Evolutionary conservation across 2,113 vertebrate species (phyloP).

Genomic region (Machaerirhynchus nigripectus): DNA sequence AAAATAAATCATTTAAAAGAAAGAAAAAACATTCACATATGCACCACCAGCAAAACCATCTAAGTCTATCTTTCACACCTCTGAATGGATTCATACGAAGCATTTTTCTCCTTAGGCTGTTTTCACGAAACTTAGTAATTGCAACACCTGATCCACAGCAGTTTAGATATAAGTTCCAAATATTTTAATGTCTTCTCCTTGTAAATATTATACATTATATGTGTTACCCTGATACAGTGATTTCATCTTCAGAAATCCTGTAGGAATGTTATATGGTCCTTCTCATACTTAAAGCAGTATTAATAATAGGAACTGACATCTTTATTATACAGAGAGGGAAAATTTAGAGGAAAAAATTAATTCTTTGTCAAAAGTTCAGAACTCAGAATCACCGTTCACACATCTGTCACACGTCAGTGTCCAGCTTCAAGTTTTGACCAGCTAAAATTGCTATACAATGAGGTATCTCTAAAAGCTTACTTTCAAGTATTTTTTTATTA

Average conservation of each 20-base stretch:
- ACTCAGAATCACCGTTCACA: neutral
- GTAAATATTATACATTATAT: neutral
- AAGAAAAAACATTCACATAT: neutral
- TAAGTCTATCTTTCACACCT: neutral
- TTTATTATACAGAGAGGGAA: neutral
- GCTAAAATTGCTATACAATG: neutral
- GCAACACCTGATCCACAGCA: neutral
- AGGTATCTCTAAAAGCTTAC: neutral
- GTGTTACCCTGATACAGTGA: neutral
- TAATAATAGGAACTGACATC: neutral
- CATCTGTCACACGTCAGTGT: neutral
- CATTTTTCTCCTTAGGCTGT: neutral
- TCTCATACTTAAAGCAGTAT: neutral
- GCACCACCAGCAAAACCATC: neutral
- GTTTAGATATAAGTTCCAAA: neutral
- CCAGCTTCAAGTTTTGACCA: neutral
- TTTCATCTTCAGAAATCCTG: neutral
- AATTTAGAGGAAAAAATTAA: neutral
- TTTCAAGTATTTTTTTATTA: neutral
- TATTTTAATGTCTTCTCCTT: neutral
- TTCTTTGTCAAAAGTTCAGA: neutral
- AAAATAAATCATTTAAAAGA: slow-evolving; percentile 10
- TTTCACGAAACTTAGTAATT: neutral
- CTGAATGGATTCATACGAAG: neutral
- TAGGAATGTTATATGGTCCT: neutral